Percentiles rank a stretch among this genome's conserved stretches.
These are phyloP conservation scores for Uropsilus gracilis DNA, from an alignment of 2,113 vertebrate species.

Conservation along the genomic window DNA sequence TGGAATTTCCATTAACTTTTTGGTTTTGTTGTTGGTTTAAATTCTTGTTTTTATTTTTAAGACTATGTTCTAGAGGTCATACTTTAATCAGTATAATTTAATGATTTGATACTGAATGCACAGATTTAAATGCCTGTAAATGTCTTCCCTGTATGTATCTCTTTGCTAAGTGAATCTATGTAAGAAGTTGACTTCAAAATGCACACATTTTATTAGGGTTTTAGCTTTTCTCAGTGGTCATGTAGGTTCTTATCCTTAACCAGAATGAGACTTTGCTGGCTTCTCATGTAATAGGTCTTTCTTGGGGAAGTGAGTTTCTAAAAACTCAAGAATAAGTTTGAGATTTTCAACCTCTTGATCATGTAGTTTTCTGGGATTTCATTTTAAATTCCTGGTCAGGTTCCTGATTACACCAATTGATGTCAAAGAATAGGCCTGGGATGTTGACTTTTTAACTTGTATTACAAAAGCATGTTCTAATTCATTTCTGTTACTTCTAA, in stretches of 20 bases:
- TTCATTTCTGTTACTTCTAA: not conserved
- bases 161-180: not conserved
- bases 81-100: not conserved
- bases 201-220: not conserved
- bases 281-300: not conserved
- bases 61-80: not conserved
- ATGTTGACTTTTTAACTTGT: conserved; percentile 34
- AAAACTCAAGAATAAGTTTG: not conserved
- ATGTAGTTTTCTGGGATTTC: not conserved
- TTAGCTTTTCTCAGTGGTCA: not conserved
- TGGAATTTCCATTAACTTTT: not conserved
- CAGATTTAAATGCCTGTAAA: not conserved
- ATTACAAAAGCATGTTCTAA: too few species aligned
- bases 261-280: not conserved
- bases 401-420: not conserved
- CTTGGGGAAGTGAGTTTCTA: not conserved
- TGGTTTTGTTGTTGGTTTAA: not conserved
- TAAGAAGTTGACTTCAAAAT: not conserved
- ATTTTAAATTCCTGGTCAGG: not conserved
- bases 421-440: too few species aligned
- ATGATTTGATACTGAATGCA: not conserved
- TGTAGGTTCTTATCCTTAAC: not conserved
- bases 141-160: not conserved
- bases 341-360: not conserved
- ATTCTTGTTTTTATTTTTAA: not conserved